Conservation (phyloP, 2,888 invertebrate species). For the Tupiocoris notatus region DNA sequence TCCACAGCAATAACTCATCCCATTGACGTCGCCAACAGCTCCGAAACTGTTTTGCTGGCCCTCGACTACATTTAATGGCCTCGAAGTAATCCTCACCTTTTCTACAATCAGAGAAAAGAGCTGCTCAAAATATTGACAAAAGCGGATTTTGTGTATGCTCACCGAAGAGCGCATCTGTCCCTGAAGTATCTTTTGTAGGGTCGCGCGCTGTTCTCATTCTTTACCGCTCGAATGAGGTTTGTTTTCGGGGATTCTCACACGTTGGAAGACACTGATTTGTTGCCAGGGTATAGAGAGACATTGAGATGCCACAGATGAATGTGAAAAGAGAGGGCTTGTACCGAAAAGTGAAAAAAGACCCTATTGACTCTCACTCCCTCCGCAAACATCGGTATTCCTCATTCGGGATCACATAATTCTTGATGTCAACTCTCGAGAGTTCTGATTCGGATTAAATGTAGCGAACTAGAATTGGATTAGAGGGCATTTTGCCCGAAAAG, state of each 20-base stretch:
- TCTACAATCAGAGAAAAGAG: background rate
- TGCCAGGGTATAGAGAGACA: background rate
- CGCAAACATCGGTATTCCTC: conserved; percentile 3
- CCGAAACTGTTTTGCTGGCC: background rate
- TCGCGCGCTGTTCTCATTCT: too few relatives aligned
- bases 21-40: background rate
- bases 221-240: background rate
- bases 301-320: background rate
- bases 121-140: conserved; percentile 18
- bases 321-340: background rate
- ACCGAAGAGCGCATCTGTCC: background rate
- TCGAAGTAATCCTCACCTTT: conserved; percentile 14
- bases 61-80: conserved; percentile 19
- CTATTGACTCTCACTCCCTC: conserved; percentile 23
- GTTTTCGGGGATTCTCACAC: background rate
- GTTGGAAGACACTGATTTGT: background rate
- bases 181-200: background rate
- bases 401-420: conserved; percentile 16
- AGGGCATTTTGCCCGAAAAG: background rate
- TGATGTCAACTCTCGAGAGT: background rate
- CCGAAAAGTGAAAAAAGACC: conserved; percentile 8
- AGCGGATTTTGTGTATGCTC: background rate
- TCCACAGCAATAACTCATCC: background rate
- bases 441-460: conserved; percentile 29
- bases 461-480: conserved; percentile 12